Percentiles rank a stretch among this genome's conserved stretches.
Evolutionary conservation across 92 coral and sea anemone genomes (phyloP).

Genomic region (Zoanthus solanderi): DNA sequence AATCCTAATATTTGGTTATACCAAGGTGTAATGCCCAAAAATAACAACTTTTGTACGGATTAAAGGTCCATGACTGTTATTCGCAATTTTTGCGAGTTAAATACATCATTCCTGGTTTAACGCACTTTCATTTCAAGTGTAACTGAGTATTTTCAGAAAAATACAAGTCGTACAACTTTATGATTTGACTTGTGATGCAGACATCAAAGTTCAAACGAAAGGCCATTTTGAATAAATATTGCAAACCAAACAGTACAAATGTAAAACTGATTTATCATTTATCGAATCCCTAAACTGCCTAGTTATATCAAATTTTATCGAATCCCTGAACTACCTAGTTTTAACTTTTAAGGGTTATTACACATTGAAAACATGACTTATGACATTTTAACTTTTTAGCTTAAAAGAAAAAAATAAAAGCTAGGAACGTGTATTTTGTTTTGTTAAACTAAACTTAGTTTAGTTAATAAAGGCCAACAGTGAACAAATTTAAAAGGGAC

Average conservation of each 20-base stretch:
- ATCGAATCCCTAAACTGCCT: neutral
- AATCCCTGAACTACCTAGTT: neutral
- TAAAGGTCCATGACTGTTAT: slow-evolving; percentile 9
- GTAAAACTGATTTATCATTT: neutral
- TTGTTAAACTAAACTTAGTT: neutral
- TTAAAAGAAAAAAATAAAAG: neutral
- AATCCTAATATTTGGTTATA: neutral
- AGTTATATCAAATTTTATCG: no score
- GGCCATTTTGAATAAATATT: slow-evolving; percentile 5
- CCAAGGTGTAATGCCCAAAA: neutral
- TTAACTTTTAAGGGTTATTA: neutral
- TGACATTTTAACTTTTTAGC: neutral
- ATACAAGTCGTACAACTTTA: neutral
- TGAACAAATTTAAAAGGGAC: neutral
- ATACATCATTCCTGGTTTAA: neutral
- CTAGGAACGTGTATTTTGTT: neutral
- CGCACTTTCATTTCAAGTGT: neutral
- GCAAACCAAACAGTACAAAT: neutral
- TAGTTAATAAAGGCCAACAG: neutral
- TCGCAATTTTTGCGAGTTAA: neutral
- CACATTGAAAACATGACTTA: neutral
- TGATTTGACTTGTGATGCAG: neutral
- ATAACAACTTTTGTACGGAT: neutral
- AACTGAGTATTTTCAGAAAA: neutral
- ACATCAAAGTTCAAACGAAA: slow-evolving; percentile 7